phyloP scores from a whole-genome alignment of 2,113 vertebrate genomes.

The Formicarius rufipectus region DNA sequence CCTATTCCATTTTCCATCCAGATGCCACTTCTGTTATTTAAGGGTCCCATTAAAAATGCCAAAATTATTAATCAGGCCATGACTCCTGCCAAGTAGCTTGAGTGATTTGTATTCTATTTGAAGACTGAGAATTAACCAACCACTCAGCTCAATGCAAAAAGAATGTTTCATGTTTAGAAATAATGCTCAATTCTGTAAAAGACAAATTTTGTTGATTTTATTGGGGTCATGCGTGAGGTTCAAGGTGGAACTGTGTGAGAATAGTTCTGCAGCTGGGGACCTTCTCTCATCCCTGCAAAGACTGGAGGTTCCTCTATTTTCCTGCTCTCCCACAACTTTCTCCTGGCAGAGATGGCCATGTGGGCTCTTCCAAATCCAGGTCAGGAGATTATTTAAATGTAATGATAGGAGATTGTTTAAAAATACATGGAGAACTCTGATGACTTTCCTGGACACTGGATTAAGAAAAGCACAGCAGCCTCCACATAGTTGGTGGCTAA shows the following conservation, averaged over 20 bases:
- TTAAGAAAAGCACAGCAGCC: not conserved
- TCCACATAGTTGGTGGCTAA: not conserved
- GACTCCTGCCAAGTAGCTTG: not conserved
- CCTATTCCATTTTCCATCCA: conserved; percentile 40
- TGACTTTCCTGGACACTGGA: not conserved
- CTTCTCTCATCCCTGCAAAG: not conserved
- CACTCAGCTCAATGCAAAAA: not conserved
- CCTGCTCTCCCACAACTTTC: accelerated
- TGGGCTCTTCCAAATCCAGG: not conserved
- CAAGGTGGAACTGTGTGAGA: not conserved
- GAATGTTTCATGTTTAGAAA: not conserved
- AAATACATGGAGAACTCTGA: not conserved
- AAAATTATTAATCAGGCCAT: conserved; percentile 19
- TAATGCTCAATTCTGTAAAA: not conserved
- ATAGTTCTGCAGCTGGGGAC: not conserved
- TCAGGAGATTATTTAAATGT: not conserved
- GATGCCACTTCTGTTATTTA: conserved; percentile 53
- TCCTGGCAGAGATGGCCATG: not conserved
- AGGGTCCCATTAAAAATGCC: conserved; percentile 9
- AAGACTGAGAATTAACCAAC: not conserved
- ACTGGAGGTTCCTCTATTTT: not conserved
- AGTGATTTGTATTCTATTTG: conserved; percentile 5
- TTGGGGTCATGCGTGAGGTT: not conserved
- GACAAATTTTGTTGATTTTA: not conserved
- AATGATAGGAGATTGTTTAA: not conserved